phyloP scores from a whole-genome alignment of 2,888 invertebrate genomes.

The Andrena bucephala region DNA sequence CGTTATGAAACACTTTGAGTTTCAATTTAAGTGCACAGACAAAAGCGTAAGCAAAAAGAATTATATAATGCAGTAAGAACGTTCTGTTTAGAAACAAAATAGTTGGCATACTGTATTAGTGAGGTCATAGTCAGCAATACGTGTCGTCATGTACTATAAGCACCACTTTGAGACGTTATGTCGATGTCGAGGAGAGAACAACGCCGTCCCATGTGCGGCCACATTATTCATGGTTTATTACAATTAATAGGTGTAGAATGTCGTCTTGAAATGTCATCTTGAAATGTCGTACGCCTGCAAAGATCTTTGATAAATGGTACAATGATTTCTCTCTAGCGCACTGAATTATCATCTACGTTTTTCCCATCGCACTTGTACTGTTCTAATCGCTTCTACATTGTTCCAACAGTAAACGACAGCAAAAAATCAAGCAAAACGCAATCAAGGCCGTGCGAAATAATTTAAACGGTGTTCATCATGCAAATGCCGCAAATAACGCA shows the following conservation, averaged over 20 bases:
- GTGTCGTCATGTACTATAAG: neutral
- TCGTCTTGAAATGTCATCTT: constrained; percentile 7
- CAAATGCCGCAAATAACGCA: too few relatives aligned
- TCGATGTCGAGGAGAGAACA: constrained; percentile 18
- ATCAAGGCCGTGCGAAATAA: too few relatives aligned
- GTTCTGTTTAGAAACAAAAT: constrained; percentile 8
- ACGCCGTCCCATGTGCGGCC: neutral
- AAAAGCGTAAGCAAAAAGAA: neutral
- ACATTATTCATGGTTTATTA: constrained; percentile 18
- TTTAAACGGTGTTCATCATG: too few relatives aligned
- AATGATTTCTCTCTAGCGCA: neutral
- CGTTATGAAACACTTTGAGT: neutral
- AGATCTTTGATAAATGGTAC: constrained; percentile 5
- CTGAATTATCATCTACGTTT: neutral
- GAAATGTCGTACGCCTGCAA: neutral
- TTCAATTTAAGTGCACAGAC: neutral
- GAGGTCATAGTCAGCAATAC: constrained; percentile 13
- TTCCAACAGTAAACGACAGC: too few relatives aligned
- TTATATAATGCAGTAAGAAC: neutral
- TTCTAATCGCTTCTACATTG: too few relatives aligned
- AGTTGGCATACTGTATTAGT: neutral
- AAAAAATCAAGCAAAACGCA: too few relatives aligned
- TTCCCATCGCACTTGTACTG: neutral
- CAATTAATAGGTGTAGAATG: neutral
- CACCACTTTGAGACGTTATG: constrained; percentile 26